Base-by-base conservation (phyloP, 2,797 vertebrate species). In the Cyprinodon diabolis region DNA sequence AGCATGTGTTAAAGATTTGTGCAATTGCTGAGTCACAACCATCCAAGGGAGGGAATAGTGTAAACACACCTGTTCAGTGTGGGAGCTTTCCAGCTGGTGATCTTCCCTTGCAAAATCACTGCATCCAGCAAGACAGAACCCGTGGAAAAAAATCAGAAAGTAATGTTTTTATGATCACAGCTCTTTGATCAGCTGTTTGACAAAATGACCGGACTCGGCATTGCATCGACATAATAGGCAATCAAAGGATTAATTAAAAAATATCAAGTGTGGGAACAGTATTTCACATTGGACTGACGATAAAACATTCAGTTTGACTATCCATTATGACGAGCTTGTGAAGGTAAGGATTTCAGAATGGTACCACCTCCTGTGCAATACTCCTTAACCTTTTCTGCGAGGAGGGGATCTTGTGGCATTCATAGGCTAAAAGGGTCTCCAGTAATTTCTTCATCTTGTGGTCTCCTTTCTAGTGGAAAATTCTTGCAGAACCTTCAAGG, bases 61-160 rank as follows among this genome's bases (percentile, higher is more conserved):
- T 78, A 88, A 89, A 86, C 84, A 86, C 84, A 80, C 82, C 75
- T 84, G 84, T 58, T 80, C n/a, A 68, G 2, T 52, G 75, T 66
- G 57, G 62, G 78, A 75, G 58, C 48, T 40, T 23, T 48, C 45
- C 56, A 75, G 81, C 56, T 56, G 52, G 48, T 13, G 21, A 58
- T 66, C 0, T 21, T 52, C 2, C 65, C 37, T 19, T 19, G 48
- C 5, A n/a, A 58, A 69, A 76, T 48, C 2, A 48, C 2, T 23
- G 35, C 4, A 40, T 68, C 30, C 17, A 35, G 8, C 4, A 35
- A 12, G 30, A 2, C 11, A 4, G 10, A 54, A 58, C 43, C 49
- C 17, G 49, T 68, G 40, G 30, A 30, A 30, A 30, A 0, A 63
- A 72, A 45, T 45, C 15, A 19, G 62, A 23, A 40, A 56, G 19